These are phyloP conservation scores for Upupa epops DNA, from an alignment of 2,113 vertebrate species.

Conservation along the genomic window DNA sequence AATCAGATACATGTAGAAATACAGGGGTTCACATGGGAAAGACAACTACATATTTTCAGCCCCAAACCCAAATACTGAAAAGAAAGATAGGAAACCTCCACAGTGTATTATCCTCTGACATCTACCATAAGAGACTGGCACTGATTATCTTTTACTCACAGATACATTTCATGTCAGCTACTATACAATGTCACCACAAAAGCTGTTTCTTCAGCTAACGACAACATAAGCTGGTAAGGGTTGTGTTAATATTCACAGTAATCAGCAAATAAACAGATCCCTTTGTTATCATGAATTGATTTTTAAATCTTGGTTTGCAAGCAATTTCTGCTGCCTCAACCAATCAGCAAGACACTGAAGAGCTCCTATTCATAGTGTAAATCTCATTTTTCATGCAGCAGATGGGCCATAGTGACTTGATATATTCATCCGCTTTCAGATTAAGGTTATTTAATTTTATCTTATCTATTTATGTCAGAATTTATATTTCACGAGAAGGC, in stretches of 20 bases:
- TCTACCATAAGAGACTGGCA: not conserved
- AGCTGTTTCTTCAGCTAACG: slow-evolving; percentile 24
- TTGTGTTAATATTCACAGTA: slow-evolving; percentile 19
- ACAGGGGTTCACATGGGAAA: not conserved
- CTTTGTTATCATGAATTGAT: not conserved
- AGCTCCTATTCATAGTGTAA: not conserved
- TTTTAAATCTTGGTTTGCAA: slow-evolving; percentile 23
- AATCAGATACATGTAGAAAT: not conserved
- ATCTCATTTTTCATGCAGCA: not conserved
- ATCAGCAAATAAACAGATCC: slow-evolving; percentile 36
- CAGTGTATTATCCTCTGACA: not conserved
- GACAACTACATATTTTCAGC: not conserved
- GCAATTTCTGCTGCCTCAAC: slow-evolving; percentile 39
- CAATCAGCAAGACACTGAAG: slow-evolving; percentile 24
- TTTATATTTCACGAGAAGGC: slow-evolving; percentile 25
- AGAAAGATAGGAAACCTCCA: not conserved
- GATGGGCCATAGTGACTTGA: not conserved
- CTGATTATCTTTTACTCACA: not conserved
- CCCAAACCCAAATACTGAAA: not conserved
- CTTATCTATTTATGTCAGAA: slow-evolving; percentile 15
- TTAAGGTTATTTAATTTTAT: slow-evolving; percentile 49
- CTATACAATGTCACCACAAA: not conserved
- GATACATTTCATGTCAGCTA: not conserved
- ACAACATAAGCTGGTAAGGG: not conserved
- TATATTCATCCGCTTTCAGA: slow-evolving; percentile 53